Percentiles rank a stretch among this genome's conserved stretches.
Evolutionary conservation across 2,113 vertebrate genomes (phyloP).

Genomic region (Reinhardtius hippoglossoides): DNA sequence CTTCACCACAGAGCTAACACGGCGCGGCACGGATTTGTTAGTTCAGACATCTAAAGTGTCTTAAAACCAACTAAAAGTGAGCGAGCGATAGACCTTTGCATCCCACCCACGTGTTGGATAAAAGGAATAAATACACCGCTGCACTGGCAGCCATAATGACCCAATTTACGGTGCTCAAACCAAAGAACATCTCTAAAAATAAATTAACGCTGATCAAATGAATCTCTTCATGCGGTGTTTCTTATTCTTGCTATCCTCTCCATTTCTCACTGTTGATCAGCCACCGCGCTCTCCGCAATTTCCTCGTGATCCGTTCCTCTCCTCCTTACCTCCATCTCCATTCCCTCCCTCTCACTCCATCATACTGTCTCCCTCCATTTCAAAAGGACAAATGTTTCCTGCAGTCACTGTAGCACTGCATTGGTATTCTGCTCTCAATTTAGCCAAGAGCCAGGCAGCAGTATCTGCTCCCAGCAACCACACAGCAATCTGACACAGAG

Average conservation of each 20-base stretch:
- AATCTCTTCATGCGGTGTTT: conserved; percentile 24
- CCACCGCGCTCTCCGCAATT: not conserved
- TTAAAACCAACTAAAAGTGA: conserved; percentile 38
- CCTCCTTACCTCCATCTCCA: conserved; percentile 23
- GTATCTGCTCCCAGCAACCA: conserved; percentile 68
- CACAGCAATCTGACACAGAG: conserved; percentile 64
- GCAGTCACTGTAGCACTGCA: conserved; percentile 72
- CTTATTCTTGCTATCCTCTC: conserved; percentile 10
- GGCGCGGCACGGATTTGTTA: conserved; percentile 37
- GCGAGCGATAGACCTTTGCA: conserved; percentile 39
- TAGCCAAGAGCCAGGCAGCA: conserved; percentile 66
- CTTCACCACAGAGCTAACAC: conserved; percentile 26
- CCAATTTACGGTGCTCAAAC: conserved; percentile 61
- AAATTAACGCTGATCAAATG: conserved; percentile 64
- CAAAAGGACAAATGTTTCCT: conserved; percentile 80
- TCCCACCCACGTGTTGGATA: conserved; percentile 36
- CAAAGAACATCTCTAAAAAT: conserved; percentile 59
- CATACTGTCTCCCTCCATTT: conserved; percentile 55
- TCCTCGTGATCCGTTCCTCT: conserved; percentile 15
- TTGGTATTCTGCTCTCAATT: conserved; percentile 78
- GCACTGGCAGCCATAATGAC: conserved; percentile 60
- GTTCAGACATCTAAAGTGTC: conserved; percentile 42
- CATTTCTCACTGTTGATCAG: conserved; percentile 18
- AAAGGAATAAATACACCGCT: conserved; percentile 55
- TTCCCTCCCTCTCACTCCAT: conserved; percentile 14